These are phyloP conservation scores for Myotis findleyi DNA, from an alignment of 2,797 vertebrate species.

Conservation along the genomic window DNA sequence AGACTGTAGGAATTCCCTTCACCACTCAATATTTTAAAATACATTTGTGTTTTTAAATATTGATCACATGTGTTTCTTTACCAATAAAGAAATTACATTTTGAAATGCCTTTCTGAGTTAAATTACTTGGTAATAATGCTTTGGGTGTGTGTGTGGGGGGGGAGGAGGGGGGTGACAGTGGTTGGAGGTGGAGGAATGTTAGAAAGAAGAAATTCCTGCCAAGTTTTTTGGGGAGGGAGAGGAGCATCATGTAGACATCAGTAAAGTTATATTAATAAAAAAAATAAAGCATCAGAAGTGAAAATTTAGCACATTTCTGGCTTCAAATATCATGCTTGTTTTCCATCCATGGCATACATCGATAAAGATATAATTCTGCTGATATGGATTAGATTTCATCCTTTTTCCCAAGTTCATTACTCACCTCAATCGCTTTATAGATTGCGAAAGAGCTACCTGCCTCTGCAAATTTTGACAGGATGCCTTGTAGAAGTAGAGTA, in stretches of 20 bases:
- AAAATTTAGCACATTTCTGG: slow-evolving; percentile 39
- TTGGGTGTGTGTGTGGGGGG: neutral
- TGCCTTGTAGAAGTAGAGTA: neutral
- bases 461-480: neutral
- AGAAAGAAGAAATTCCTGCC: neutral
- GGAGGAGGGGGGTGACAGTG: too few species aligned
- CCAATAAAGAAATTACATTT: slow-evolving; percentile 42
- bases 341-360: neutral
- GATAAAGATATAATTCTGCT: slow-evolving; percentile 48
- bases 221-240: neutral
- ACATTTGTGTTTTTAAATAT: too few species aligned
- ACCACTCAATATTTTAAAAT: slow-evolving; percentile 21
- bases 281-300: slow-evolving; percentile 7
- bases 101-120: slow-evolving; percentile 40
- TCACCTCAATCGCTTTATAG: neutral
- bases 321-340: slow-evolving; percentile 35
- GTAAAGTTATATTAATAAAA: slow-evolving; percentile 53
- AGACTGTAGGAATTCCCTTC: slow-evolving; percentile 27
- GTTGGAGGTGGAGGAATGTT: neutral
- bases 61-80: slow-evolving; percentile 10
- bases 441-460: neutral
- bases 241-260: neutral
- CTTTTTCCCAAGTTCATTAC: slow-evolving; percentile 38
- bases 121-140: slow-evolving; percentile 28
- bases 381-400: slow-evolving; percentile 15